Evolutionary conservation across 64 coral and sea anemone species (phyloP), one percentile per base, ranked within the genome.

Genomic region (Exaiptasia diaphana): DNA sequence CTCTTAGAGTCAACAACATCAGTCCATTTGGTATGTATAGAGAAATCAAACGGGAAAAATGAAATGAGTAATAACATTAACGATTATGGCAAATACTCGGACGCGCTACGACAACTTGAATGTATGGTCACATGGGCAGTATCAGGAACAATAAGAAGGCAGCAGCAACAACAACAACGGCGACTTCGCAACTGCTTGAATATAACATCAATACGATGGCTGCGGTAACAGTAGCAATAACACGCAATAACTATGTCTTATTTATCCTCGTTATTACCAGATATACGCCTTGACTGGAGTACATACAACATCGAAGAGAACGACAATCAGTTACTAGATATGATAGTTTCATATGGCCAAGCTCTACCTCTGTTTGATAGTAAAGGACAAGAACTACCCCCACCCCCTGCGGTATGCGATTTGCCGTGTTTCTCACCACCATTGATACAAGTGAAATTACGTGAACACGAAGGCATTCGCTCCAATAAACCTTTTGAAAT

Each of bases 271-370:
- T 20, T 70, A 0, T 82, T 67, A 28, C 32, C 72, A 97, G 94
- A 97, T 35, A 97, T 97, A 48, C 94, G 94, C 56, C 50, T 97
- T 24, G 94, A 97, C 68, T 97, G 94, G 94, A 88, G 75, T 21
- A 54, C 90, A 18, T 92, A 88, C 58, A 92, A 92, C 63, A 75
- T 88, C 41, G 57, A 74, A 18, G 81, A 75, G 41, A 65, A 92
- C 34, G 89, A 97, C 43, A 45, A 60, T 39, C 94, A 97, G 48
- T 48, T 92, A 18, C 64, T 97, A 13, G 94, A 97, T 41, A 67
- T 97, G 84, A 56, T 97, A 40, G 73, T 92, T 2, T 91, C 73
- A 38, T 63, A 91, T 41, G 94, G 94, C 17, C 59, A 83, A 35
- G 83, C 94, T 11, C 46, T 92, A 15, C 94, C 94, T 3, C 17